These are phyloP conservation scores for Cetonia aurata DNA, from an alignment of 2,888 invertebrate genomes.

Conservation along the genomic window DNA sequence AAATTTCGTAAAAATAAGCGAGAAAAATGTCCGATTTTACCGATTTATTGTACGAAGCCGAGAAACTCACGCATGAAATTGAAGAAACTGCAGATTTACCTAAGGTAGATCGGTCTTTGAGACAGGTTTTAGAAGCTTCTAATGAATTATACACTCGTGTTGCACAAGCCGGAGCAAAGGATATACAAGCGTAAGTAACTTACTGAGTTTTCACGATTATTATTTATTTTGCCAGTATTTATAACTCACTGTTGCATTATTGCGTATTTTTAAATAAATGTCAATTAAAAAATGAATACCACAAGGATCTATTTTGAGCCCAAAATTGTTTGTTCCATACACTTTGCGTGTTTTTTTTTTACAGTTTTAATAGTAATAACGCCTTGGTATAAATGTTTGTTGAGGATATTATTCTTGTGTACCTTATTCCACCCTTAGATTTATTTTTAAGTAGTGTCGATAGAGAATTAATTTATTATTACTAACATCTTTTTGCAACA, in stretches of 20 bases:
- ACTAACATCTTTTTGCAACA: neutral
- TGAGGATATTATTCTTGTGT: too few relatives aligned
- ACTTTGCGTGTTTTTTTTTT: too few relatives aligned
- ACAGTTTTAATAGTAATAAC: too few relatives aligned
- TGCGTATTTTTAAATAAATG: neutral
- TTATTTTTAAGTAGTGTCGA: too few relatives aligned
- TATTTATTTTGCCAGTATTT: too few relatives aligned
- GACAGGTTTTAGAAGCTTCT: slow-evolving; percentile 92
- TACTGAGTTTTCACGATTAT: too few relatives aligned
- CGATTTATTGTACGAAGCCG: slow-evolving; percentile 90
- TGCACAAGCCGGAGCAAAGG: slow-evolving; percentile 86
- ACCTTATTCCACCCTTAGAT: too few relatives aligned
- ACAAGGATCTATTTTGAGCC: too few relatives aligned
- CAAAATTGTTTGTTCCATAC: too few relatives aligned
- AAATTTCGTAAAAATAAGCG: too few relatives aligned
- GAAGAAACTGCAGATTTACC: slow-evolving; percentile 87
- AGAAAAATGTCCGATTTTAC: slow-evolving; percentile 80
- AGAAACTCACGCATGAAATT: slow-evolving; percentile 90
- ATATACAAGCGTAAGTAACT: slow-evolving; percentile 90
- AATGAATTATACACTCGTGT: slow-evolving; percentile 90
- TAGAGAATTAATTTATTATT: too few relatives aligned
- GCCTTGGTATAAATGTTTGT: neutral
- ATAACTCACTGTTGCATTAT: slow-evolving; percentile 59
- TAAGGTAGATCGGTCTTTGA: slow-evolving; percentile 88
- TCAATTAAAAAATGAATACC: slow-evolving; percentile 13